Conservation (phyloP, 1,140 invertebrate species). For the Pseudoatta argentina region DNA sequence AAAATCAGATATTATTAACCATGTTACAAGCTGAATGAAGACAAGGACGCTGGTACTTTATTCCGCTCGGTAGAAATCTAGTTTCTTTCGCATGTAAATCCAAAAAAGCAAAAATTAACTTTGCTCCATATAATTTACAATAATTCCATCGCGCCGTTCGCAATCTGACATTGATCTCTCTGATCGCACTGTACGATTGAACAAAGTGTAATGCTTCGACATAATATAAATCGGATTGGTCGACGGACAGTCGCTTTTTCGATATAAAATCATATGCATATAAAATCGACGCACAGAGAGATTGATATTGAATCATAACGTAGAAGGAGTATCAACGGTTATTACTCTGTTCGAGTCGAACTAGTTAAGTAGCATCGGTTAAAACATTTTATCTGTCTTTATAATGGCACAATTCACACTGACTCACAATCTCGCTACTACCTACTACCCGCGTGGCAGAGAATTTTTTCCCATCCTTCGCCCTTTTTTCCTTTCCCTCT, state of each 20-base stretch:
- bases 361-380: constrained; percentile 29
- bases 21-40: background rate
- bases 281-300: constrained; percentile 26
- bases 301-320: constrained; percentile 33
- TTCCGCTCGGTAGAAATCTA: background rate
- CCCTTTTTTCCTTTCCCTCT: constrained; percentile 36
- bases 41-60: background rate
- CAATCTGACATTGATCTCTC: constrained; percentile 28
- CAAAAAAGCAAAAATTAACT: background rate
- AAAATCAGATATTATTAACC: constrained; percentile 1
- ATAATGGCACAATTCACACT: constrained; percentile 46
- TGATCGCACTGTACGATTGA: constrained; percentile 12
- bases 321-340: background rate
- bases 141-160: constrained; percentile 26
- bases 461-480: constrained; percentile 16
- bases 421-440: constrained; percentile 24
- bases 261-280: background rate
- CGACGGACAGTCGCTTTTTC: constrained; percentile 23
- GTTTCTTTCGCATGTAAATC: constrained; percentile 10
- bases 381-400: constrained; percentile 40
- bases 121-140: constrained; percentile 14
- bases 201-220: constrained; percentile 23
- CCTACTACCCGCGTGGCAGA: background rate
- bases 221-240: constrained; percentile 37
- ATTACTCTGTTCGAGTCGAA: background rate